phyloP scores from a whole-genome alignment of 2,888 invertebrate genomes.

The Clepsis dumicolana region DNA sequence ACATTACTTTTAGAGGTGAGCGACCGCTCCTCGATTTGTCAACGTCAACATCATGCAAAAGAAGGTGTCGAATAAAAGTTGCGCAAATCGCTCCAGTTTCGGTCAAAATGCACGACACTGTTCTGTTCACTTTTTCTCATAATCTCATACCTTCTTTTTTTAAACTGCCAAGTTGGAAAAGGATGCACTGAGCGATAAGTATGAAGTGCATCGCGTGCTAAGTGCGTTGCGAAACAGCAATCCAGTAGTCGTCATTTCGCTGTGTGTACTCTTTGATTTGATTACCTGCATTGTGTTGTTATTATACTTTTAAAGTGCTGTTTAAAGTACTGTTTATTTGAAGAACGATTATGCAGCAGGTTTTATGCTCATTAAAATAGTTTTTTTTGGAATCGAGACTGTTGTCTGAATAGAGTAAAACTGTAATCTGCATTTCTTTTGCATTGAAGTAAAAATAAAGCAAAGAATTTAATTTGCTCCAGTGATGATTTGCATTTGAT shows the following conservation, averaged over 20 bases:
- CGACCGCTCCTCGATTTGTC: conserved; percentile 64
- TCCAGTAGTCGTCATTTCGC: conserved; percentile 7
- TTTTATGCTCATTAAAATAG: too few species aligned
- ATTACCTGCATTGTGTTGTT: background rate
- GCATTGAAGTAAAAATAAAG: background rate
- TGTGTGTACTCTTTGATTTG: conserved; percentile 10
- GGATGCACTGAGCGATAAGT: background rate
- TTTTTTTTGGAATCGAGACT: background rate
- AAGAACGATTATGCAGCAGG: background rate
- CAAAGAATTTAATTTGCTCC: background rate
- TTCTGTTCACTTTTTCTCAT: background rate
- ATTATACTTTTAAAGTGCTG: background rate
- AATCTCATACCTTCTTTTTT: background rate
- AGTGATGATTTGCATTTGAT: background rate
- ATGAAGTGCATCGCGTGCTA: background rate
- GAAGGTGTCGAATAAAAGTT: conserved; percentile 61
- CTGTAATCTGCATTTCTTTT: background rate
- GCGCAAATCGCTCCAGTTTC: conserved; percentile 66
- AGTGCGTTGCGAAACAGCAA: conserved; percentile 10
- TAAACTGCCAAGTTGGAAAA: background rate
- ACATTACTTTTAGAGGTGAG: conserved; percentile 51
- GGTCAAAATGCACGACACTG: conserved; percentile 42
- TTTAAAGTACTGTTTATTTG: background rate
- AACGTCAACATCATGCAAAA: conserved; percentile 64
- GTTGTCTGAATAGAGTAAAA: background rate